phyloP scores from a whole-genome alignment of 2,797 vertebrate species.

The Etheostoma nigrum region DNA sequence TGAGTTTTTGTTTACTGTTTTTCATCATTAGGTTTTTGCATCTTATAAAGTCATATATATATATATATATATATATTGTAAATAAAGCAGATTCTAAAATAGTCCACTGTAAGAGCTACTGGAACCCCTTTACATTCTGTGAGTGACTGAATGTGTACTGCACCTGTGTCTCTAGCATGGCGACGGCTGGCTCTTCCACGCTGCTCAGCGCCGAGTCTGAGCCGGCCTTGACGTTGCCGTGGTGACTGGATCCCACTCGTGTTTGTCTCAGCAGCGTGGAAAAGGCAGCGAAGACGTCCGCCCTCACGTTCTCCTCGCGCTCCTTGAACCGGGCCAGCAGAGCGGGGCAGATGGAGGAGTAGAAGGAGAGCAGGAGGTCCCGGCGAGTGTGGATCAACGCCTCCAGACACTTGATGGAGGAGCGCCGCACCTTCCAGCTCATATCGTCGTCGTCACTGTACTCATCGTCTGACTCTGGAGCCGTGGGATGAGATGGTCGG shows the following conservation, averaged over 20 bases:
- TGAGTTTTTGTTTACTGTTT: too few species aligned
- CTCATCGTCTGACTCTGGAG: constrained; percentile 91
- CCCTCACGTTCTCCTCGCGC: constrained; percentile 94
- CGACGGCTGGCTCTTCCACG: constrained; percentile 83
- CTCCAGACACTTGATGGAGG: constrained; percentile 92
- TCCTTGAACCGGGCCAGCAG: constrained; percentile 93
- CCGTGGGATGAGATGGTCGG: not conserved
- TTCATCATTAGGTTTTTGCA: too few species aligned
- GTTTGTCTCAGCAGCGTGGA: constrained; percentile 91
- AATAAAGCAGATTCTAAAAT: too few species aligned
- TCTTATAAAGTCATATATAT: too few species aligned
- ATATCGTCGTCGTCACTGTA: constrained; percentile 96
- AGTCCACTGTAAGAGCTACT: too few species aligned
- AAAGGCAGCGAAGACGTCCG: constrained; percentile 91
- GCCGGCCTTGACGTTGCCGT: constrained; percentile 5
- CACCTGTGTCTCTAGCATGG: constrained; percentile 90
- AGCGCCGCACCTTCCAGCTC: constrained; percentile 97
- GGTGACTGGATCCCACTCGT: constrained; percentile 74
- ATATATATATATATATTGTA: too few species aligned
- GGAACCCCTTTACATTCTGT: too few species aligned
- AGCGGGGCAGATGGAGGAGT: constrained; percentile 86
- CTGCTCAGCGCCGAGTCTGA: constrained; percentile 62
- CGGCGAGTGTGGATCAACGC: constrained; percentile 88
- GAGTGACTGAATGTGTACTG: too few species aligned
- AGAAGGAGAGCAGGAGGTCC: constrained; percentile 91